Evolutionary conservation across 1,140 invertebrate species (phyloP), one percentile per base, ranked within the genome.

Genomic region (Pachypeltis micranthus): DNA sequence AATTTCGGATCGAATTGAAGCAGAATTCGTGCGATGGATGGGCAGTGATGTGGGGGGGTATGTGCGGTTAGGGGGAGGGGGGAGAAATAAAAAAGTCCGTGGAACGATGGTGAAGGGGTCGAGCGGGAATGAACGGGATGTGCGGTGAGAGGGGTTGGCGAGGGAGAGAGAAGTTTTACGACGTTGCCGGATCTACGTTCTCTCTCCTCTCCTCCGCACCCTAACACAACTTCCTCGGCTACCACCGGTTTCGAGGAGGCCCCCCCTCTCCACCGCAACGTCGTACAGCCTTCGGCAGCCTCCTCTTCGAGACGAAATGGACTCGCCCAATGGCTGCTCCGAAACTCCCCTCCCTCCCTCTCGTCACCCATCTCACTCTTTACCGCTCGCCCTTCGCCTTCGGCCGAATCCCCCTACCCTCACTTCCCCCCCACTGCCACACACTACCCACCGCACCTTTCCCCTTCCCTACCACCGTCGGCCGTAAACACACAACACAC

Each of bases 121-220:
- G 31, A 39, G 31, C 7, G 31, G 44, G 23, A 23, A 58, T 31
- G n/a, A 23, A 54, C 29, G n/a, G 62, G 57, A 44, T 34, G 25
- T 2, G 21, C 1, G 4, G 57, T 10, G 55, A 58, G 29, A 31
- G 59, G 34, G 31, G 31, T 25, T 23, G 10, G 19, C 1, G 39
- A 56, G 55, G 31, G 16, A 16, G 31, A 16, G 16, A 39, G 7
- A 16, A 16, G 7, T 39, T 39, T 39, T 39, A 39, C 31, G 16
- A 39, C 31, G 63, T 64, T 64, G 63, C 63, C 63, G 28, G 57
- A 51, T 60, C 63, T 59, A 0, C 31, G 31, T 16, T 39, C 31
- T 16, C 31, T 7, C 16, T 39, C 31, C 31, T 39, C 31, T 39
- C n/a, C n/a, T n/a, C n/a, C n/a, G n/a, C n/a, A n/a, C n/a, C n/a